phyloP scores from a whole-genome alignment of 1,140 invertebrate species.

The Lepidurus arcticus region DNA sequence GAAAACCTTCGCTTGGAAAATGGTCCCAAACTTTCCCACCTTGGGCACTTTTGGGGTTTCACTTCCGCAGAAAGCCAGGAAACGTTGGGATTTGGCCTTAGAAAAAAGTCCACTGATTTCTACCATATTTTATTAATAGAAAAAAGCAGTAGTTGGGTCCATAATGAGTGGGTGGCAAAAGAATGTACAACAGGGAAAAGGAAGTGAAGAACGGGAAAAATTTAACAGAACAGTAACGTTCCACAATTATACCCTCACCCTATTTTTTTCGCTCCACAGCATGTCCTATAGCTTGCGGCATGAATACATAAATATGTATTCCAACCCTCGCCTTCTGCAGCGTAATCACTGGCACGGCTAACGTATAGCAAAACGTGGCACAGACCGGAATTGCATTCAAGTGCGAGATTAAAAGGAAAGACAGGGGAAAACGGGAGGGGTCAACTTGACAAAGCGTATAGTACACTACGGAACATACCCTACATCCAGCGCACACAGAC shows the following conservation, averaged over 20 bases:
- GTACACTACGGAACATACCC: neutral
- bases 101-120: too few species aligned
- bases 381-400: neutral
- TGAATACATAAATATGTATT: constrained; percentile 17
- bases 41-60: too few species aligned
- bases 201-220: neutral
- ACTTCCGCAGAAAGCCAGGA: too few species aligned
- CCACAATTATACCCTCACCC: neutral
- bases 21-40: too few species aligned
- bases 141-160: neutral
- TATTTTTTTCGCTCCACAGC: constrained; percentile 4
- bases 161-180: neutral
- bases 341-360: constrained; percentile 16
- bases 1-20: neutral
- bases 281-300: neutral
- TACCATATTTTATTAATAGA: too few species aligned
- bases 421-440: neutral
- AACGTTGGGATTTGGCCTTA: too few species aligned
- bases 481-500: neutral
- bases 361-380: neutral
- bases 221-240: neutral
- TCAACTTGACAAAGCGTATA: neutral
- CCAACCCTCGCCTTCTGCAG: neutral
- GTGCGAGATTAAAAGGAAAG: neutral
- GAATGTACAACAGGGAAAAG: neutral